Evolutionary conservation across 2,888 invertebrate species (phyloP).

Genomic region (Chrysodeixis includens): DNA sequence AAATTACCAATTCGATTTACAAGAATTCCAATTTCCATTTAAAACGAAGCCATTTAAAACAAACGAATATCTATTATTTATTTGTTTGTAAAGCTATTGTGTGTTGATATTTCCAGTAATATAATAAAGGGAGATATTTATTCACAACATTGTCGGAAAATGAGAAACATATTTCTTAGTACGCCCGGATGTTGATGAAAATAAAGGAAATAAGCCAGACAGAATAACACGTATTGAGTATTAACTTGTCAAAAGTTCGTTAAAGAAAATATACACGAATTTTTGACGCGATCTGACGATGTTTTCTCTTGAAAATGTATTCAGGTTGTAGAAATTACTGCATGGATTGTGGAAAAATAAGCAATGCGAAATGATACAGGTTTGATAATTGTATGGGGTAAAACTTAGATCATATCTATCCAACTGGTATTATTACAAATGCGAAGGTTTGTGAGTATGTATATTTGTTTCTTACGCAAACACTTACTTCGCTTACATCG

Average conservation of each 20-base stretch:
- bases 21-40: conserved; percentile 22
- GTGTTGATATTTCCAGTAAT: conserved; percentile 6
- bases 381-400: too few species aligned
- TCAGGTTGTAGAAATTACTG: too few species aligned
- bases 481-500: too few species aligned
- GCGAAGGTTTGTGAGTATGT: too few species aligned
- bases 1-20: conserved; percentile 19
- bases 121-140: background rate
- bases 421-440: too few species aligned
- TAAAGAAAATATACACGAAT: background rate
- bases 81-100: conserved; percentile 18
- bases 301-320: too few species aligned
- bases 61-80: conserved; percentile 9
- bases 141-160: background rate
- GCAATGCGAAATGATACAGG: too few species aligned
- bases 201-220: background rate
- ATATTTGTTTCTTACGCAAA: too few species aligned
- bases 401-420: too few species aligned
- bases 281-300: too few species aligned
- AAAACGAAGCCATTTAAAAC: conserved; percentile 12
- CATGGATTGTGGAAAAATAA: too few species aligned
- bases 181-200: background rate
- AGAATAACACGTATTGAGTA: background rate
- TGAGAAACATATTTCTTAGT: conserved; percentile 4
- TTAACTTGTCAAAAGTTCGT: background rate